Conservation (phyloP, 1,140 invertebrate species). For the Anagrus nilaparvatae region DNA sequence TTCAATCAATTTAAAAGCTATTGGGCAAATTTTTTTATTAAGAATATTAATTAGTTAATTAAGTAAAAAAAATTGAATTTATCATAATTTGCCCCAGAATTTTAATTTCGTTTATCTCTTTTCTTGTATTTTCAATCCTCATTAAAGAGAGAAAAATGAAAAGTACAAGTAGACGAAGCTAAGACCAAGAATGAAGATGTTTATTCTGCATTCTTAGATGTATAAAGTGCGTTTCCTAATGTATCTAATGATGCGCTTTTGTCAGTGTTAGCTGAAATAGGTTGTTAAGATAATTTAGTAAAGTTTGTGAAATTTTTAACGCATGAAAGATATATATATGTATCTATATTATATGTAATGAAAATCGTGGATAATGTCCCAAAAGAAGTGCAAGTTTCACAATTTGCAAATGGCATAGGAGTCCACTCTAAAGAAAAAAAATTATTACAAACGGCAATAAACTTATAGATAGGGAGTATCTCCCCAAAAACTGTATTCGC, state of each 20-base stretch:
- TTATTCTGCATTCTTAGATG: constrained; percentile 8
- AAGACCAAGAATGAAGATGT: constrained; percentile 5
- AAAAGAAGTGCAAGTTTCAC: neutral
- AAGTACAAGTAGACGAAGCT: constrained; percentile 6
- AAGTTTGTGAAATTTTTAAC: constrained; percentile 8
- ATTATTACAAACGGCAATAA: neutral
- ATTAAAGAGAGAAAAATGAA: no score
- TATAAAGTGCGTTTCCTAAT: constrained; percentile 15
- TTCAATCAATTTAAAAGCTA: no score
- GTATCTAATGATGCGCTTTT: constrained; percentile 7
- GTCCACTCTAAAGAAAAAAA: neutral
- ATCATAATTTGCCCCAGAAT: no score
- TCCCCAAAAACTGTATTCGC: neutral
- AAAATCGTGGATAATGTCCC: neutral
- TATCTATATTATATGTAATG: neutral
- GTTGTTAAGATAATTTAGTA: neutral
- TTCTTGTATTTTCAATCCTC: no score
- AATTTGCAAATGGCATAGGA: constrained; percentile 3
- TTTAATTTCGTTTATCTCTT: no score
- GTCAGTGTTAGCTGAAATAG: neutral
- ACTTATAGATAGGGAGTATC: neutral
- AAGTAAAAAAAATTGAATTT: no score
- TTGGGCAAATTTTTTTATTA: no score
- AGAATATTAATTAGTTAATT: no score
- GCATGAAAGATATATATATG: constrained; percentile 3